These are phyloP conservation scores for Glaucomys volans DNA, from an alignment of 2,113 vertebrate species.

Conservation along the genomic window DNA sequence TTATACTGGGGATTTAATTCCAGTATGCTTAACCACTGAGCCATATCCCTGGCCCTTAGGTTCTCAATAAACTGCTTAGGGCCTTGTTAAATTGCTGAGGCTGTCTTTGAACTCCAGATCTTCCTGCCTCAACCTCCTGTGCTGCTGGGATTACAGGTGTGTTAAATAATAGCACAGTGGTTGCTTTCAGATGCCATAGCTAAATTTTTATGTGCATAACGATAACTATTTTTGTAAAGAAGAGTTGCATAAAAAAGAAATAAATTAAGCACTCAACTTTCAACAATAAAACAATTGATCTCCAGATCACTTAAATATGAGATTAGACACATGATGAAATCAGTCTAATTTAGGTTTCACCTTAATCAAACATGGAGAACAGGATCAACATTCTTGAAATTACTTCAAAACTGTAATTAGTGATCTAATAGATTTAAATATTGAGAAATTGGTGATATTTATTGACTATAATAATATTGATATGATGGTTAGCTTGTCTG, in stretches of 20 bases:
- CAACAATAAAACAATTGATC: neutral
- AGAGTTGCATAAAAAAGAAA: constrained; percentile 75
- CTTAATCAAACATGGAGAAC: neutral
- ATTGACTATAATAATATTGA: neutral
- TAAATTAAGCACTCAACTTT: constrained; percentile 77
- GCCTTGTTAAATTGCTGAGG: too few relatives aligned
- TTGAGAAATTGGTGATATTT: neutral
- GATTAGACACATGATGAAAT: neutral
- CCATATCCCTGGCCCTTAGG: too few relatives aligned
- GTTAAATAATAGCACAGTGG: constrained; percentile 83
- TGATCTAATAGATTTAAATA: constrained; percentile 5
- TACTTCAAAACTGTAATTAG: neutral
- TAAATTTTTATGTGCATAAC: constrained; percentile 85
- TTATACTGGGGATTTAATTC: too few relatives aligned
- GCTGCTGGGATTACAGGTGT: too few relatives aligned
- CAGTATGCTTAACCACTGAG: too few relatives aligned
- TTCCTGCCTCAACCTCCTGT: too few relatives aligned
- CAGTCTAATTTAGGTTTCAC: neutral
- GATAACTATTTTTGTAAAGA: constrained; percentile 85
- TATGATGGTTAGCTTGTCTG: neutral
- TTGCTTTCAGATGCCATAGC: constrained; percentile 85
- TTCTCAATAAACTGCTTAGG: too few relatives aligned
- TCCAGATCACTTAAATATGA: neutral
- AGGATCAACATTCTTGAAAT: neutral
- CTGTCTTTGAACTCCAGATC: too few relatives aligned